phyloP scores from a whole-genome alignment of 2,797 vertebrate species.

The Nannoperca australis region DNA sequence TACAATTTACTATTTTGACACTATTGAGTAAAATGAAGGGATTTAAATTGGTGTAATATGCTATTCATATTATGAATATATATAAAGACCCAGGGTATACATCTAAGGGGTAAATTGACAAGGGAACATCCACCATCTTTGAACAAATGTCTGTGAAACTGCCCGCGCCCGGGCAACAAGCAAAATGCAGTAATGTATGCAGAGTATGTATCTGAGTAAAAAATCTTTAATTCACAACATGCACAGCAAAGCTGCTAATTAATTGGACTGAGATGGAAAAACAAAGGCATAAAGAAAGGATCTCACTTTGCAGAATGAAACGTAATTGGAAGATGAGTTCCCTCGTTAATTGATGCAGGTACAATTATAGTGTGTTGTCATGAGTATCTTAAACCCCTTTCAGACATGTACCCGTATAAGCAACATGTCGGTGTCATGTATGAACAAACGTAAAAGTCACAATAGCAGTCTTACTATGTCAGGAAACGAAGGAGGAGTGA shows the following conservation, averaged over 20 bases:
- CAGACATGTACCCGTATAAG: background rate
- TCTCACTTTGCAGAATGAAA: background rate
- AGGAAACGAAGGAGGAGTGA: background rate
- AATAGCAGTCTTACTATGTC: no score
- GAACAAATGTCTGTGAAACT: background rate
- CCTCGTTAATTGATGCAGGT: background rate
- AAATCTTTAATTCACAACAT: constrained; percentile 19
- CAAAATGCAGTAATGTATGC: constrained; percentile 3
- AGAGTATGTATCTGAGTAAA: constrained; percentile 29
- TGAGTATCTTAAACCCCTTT: background rate
- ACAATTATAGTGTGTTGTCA: background rate
- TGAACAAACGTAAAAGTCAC: background rate
- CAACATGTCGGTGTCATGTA: background rate
- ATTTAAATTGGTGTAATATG: background rate
- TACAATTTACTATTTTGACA: no score
- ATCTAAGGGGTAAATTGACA: background rate
- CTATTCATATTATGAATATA: no score
- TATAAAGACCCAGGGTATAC: background rate
- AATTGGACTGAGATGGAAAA: constrained; percentile 29
- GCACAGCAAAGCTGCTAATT: constrained; percentile 12
- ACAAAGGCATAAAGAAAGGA: constrained; percentile 8
- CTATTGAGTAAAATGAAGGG: no score
- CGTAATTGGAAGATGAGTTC: background rate
- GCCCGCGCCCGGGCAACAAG: background rate
- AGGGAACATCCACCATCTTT: background rate